Percentiles rank a stretch among this genome's conserved stretches.
phyloP scores from a whole-genome alignment of 2,113 vertebrate species.

The Grus americana region DNA sequence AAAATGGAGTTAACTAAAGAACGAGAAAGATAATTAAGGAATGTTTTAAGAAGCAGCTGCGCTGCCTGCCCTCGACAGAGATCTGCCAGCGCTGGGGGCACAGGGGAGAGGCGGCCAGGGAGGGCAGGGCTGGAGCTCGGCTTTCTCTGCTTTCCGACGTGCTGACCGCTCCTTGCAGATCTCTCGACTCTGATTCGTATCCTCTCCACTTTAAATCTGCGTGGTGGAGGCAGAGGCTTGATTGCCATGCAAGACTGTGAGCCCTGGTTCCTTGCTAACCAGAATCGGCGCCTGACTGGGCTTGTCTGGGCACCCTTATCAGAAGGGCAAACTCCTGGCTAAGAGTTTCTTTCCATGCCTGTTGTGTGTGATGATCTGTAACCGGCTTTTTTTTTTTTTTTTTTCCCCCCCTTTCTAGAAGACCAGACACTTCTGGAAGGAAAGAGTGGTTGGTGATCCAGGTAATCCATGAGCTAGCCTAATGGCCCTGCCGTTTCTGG shows the following conservation, averaged over 20 bases:
- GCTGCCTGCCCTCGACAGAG: rapidly evolving
- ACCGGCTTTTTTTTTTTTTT: neutral
- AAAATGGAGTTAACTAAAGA: neutral
- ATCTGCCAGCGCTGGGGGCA: neutral
- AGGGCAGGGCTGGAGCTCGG: neutral
- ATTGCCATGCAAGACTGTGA: rapidly evolving
- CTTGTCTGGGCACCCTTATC: neutral
- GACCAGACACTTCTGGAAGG: neutral
- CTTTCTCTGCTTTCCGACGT: neutral
- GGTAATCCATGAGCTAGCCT: neutral
- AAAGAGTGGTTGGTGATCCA: neutral
- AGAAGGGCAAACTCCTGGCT: neutral
- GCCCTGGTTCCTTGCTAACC: neutral
- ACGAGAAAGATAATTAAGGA: neutral
- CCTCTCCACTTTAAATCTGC: neutral
- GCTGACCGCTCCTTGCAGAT: neutral
- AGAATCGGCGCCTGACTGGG: neutral
- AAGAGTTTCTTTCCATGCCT: neutral
- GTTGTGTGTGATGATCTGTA: neutral
- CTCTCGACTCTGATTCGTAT: neutral
- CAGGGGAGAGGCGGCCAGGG: neutral
- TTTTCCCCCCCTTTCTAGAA: neutral
- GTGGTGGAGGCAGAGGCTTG: neutral
- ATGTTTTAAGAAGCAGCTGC: rapidly evolving
- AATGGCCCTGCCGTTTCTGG: neutral